phyloP scores from a whole-genome alignment of 2,113 vertebrate genomes.

The Vulpes vulpes region DNA sequence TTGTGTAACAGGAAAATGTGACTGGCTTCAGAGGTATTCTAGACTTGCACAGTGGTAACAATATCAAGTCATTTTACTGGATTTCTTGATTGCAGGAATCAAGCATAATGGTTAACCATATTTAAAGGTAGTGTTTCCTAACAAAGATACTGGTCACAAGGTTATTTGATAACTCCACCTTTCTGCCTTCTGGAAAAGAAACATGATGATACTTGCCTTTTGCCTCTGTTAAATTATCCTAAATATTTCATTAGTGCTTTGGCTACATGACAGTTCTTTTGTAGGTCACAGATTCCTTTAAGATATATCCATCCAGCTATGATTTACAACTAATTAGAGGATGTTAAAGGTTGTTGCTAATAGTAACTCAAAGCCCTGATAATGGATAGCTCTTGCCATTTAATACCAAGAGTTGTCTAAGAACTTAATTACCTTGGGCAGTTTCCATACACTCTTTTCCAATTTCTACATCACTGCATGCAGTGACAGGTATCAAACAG shows the following conservation, averaged over 20 bases:
- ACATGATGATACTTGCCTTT: background rate
- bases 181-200: constrained; percentile 45
- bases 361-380: constrained; percentile 51
- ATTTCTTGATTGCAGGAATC: background rate
- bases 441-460: background rate
- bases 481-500: background rate
- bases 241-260: constrained; percentile 57
- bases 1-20: background rate
- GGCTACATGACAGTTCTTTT: constrained; percentile 26
- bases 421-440: background rate
- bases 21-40: background rate
- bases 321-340: constrained; percentile 48
- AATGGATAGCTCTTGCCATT: background rate
- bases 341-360: constrained; percentile 30
- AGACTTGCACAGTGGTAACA: background rate
- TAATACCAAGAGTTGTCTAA: background rate
- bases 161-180: constrained; percentile 12
- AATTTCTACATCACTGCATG: background rate
- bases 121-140: constrained; percentile 34
- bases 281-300: constrained; percentile 8
- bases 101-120: background rate
- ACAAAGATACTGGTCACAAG: background rate
- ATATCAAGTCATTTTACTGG: background rate
- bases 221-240: background rate
- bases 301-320: background rate